A percentile compares a stretch with the other conserved stretches of the same genome.
Evolutionary conservation across 2,888 invertebrate species (phyloP).

Genomic region (Drosophila multiciliata): DNA sequence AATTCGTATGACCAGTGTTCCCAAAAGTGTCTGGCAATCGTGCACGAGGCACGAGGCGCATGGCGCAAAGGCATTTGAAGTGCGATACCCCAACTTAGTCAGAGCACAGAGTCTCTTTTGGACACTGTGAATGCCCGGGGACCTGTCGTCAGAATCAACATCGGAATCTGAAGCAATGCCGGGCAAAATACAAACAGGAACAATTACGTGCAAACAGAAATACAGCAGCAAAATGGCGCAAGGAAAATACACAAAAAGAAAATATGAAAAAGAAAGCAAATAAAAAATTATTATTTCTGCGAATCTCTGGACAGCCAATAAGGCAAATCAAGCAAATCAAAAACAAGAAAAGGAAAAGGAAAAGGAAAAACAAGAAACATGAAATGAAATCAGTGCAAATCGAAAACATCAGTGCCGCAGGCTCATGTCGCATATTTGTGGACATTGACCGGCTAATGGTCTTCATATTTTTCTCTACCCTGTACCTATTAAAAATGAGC

Average conservation of each 20-base stretch:
- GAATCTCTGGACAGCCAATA: constrained; percentile 38
- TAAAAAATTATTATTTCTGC: constrained; percentile 42
- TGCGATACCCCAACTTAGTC: constrained; percentile 7
- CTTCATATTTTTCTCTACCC: not conserved
- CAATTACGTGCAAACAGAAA: constrained; percentile 57
- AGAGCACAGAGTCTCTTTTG: not conserved
- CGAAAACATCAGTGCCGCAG: constrained; percentile 54
- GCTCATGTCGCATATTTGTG: constrained; percentile 52
- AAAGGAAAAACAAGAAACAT: not conserved
- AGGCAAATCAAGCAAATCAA: constrained; percentile 70
- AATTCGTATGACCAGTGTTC: constrained; percentile 53
- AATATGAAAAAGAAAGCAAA: constrained; percentile 26
- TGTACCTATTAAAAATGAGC: not conserved
- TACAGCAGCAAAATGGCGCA: constrained; percentile 27
- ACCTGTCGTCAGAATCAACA: constrained; percentile 46
- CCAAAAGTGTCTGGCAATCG: constrained; percentile 62
- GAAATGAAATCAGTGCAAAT: constrained; percentile 60
- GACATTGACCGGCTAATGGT: constrained; percentile 21
- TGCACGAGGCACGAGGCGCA: constrained; percentile 72
- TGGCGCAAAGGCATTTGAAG: constrained; percentile 54
- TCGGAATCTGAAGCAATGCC: constrained; percentile 13
- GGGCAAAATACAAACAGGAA: constrained; percentile 58
- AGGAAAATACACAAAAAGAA: constrained; percentile 14
- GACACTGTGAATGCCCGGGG: constrained; percentile 36
- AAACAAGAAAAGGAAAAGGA: constrained; percentile 4